Percentiles rank a stretch among this genome's conserved stretches.
Conservation (phyloP, 2,888 invertebrate species). For the Chrysotoxum bicinctum region DNA sequence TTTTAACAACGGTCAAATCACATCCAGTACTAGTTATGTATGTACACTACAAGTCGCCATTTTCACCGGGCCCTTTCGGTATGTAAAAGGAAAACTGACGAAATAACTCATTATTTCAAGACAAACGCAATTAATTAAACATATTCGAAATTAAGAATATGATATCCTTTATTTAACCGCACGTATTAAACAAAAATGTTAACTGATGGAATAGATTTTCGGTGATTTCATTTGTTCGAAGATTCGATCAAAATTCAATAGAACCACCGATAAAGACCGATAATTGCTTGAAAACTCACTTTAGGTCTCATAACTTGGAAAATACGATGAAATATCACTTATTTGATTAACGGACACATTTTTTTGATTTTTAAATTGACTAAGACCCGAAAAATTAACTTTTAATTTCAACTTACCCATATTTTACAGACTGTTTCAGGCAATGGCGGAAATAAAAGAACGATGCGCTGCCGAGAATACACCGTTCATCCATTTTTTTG, state of each 20-base stretch:
- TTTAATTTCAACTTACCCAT: conserved; percentile 79
- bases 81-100: neutral
- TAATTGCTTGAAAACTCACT: neutral
- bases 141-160: neutral
- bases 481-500: conserved; percentile 45
- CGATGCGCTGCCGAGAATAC: conserved; percentile 67
- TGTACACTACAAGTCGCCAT: conserved; percentile 28
- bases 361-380: conserved; percentile 18
- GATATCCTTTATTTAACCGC: neutral
- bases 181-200: neutral
- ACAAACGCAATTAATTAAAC: neutral
- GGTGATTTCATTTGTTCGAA: conserved; percentile 11
- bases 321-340: conserved; percentile 9
- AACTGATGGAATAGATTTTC: conserved; percentile 42
- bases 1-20: neutral
- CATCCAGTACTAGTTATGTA: neutral
- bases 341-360: neutral
- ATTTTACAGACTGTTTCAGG: conserved; percentile 80
- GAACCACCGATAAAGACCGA: neutral
- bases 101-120: neutral
- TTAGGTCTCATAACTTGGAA: neutral
- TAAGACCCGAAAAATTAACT: conserved; percentile 21
- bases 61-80: neutral
- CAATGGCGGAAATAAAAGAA: conserved; percentile 82
- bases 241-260: neutral